Conservation (phyloP, 2,113 vertebrate species). For the Grus americana region DNA sequence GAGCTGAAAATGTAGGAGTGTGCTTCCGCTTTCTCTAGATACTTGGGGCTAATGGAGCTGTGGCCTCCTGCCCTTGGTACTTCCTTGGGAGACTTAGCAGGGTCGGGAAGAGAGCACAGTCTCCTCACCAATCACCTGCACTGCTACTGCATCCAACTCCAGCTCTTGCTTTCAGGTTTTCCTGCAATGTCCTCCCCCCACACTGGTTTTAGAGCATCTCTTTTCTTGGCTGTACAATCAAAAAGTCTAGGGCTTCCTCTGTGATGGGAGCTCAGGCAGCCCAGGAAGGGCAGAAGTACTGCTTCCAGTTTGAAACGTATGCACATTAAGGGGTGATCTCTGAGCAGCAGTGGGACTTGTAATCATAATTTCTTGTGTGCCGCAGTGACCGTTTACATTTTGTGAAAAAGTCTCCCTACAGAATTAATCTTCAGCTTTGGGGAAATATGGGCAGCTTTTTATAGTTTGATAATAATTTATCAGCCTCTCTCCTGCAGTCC, state of each 20-base stretch:
- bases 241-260: neutral
- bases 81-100: neutral
- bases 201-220: neutral
- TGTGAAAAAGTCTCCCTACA: constrained; percentile 23
- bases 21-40: neutral
- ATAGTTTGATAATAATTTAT: constrained; percentile 72
- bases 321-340: neutral
- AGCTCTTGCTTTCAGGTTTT: neutral
- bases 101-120: neutral
- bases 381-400: constrained; percentile 42
- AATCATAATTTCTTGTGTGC: constrained; percentile 19
- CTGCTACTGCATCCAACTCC: neutral
- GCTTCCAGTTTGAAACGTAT: neutral
- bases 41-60: neutral
- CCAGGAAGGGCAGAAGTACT: neutral
- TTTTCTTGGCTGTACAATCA: neutral
- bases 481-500: constrained; percentile 62
- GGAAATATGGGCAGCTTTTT: constrained; percentile 63
- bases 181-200: neutral
- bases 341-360: neutral
- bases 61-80: neutral
- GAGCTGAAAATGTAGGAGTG: neutral
- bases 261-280: neutral
- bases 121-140: neutral
- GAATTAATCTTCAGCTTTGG: constrained; percentile 57